These are phyloP conservation scores for Corythaeola cristata DNA, from an alignment of 2,113 vertebrate species.

Conservation along the genomic window DNA sequence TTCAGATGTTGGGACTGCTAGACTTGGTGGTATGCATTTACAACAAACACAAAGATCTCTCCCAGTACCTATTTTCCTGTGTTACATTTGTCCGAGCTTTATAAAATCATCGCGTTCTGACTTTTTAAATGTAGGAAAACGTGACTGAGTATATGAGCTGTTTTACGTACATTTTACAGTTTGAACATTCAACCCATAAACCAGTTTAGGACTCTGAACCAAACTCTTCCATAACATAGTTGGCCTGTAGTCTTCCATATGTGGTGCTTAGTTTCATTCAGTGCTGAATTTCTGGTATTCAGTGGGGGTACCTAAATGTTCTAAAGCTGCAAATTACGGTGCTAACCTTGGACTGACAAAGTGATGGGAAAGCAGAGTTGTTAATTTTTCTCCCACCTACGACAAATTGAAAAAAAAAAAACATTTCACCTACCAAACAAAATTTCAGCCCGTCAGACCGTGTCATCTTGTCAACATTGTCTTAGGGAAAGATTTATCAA, in stretches of 20 bases:
- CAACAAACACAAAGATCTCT: neutral
- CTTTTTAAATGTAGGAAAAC: neutral
- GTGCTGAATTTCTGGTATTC: constrained; percentile 14
- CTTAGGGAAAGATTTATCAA: neutral
- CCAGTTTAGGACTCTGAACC: neutral
- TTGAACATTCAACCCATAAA: neutral
- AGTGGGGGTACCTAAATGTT: constrained; percentile 16
- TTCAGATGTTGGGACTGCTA: neutral
- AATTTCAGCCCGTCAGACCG: neutral
- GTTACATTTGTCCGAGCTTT: neutral
- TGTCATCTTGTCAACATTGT: constrained; percentile 9
- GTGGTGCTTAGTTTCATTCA: neutral
- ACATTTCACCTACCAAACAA: neutral
- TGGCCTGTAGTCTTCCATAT: neutral
- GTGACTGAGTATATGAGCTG: neutral
- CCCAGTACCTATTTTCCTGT: neutral
- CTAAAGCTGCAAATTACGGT: neutral
- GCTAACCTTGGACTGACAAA: neutral
- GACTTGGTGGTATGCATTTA: neutral
- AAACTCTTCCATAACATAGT: neutral
- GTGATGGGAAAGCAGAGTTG: neutral
- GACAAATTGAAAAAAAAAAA: no score
- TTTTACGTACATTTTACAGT: neutral
- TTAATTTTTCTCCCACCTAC: neutral
- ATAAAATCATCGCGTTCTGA: neutral